Conservation (phyloP, 2,797 vertebrate species). For the Neosilurus hyrtlii region DNA sequence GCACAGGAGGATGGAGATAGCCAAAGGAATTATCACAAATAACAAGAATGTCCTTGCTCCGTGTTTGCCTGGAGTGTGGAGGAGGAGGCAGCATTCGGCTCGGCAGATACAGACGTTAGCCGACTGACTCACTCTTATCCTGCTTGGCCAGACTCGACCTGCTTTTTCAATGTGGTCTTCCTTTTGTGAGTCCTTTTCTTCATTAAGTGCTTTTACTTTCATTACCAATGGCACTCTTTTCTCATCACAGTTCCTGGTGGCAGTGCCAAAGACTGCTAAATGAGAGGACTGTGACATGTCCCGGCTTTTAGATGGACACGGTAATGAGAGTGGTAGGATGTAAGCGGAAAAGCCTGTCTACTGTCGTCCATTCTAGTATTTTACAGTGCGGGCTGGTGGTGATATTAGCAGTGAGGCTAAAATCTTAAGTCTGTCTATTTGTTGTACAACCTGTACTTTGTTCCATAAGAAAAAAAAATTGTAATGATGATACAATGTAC, state of each 20-base stretch:
- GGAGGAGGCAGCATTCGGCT: conserved; percentile 36
- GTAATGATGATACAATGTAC: no score
- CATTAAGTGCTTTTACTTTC: conserved; percentile 29
- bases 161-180: conserved; percentile 19
- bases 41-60: conserved; percentile 70
- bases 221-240: conserved; percentile 44
- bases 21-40: conserved; percentile 66
- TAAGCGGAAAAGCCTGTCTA: conserved; percentile 35
- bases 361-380: conserved; percentile 30
- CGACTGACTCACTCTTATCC: conserved; percentile 55
- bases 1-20: conserved; percentile 56
- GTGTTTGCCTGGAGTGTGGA: conserved; percentile 55
- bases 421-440: not conserved
- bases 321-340: conserved; percentile 51
- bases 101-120: conserved; percentile 58
- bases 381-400: not conserved
- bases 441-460: not conserved
- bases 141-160: conserved; percentile 42
- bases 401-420: not conserved
- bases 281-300: conserved; percentile 26
- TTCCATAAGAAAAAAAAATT: not conserved
- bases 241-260: conserved; percentile 54
- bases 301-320: conserved; percentile 36
- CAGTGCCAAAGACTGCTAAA: conserved; percentile 52
- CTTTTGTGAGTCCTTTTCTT: conserved; percentile 45